These are phyloP conservation scores for Micromussa lordhowensis DNA, from an alignment of 92 coral and sea anemone species.

Conservation along the genomic window DNA sequence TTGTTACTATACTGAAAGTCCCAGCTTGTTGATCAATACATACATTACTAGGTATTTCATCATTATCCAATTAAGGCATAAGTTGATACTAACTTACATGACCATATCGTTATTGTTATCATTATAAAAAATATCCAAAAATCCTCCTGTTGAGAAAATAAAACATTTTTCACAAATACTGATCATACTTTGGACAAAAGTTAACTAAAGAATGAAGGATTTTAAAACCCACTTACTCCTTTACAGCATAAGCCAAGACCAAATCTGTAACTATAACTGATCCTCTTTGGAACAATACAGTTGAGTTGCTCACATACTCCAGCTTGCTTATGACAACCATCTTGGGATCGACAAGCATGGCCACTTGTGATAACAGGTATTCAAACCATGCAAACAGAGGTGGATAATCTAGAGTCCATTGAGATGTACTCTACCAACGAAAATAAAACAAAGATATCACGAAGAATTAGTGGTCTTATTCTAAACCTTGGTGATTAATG, in stretches of 20 bases:
- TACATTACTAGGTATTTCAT: too few species aligned
- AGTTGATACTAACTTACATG: too few species aligned
- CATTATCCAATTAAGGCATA: too few species aligned
- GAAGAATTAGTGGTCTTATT: background rate
- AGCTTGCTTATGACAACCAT: slow-evolving; percentile 87
- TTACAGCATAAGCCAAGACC: slow-evolving; percentile 79
- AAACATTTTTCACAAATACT: background rate
- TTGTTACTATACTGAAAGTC: too few species aligned
- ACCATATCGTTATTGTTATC: too few species aligned
- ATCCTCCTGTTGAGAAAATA: background rate
- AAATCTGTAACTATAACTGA: slow-evolving; percentile 91
- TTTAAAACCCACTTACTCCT: slow-evolving; percentile 80
- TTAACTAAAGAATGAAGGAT: background rate
- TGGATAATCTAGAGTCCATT: slow-evolving; percentile 99
- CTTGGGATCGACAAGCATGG: slow-evolving; percentile 78
- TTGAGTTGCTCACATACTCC: slow-evolving; percentile 75
- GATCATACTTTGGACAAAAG: background rate
- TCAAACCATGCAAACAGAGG: slow-evolving; percentile 99
- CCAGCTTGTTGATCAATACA: too few species aligned
- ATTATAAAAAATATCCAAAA: too few species aligned
- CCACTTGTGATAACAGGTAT: slow-evolving; percentile 88
- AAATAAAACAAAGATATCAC: background rate
- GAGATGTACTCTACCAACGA: slow-evolving; percentile 79
- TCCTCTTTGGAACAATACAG: slow-evolving; percentile 90
- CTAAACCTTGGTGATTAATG: background rate